phyloP scores from a whole-genome alignment of 2,113 vertebrate species.

The Tamias sibiricus region DNA sequence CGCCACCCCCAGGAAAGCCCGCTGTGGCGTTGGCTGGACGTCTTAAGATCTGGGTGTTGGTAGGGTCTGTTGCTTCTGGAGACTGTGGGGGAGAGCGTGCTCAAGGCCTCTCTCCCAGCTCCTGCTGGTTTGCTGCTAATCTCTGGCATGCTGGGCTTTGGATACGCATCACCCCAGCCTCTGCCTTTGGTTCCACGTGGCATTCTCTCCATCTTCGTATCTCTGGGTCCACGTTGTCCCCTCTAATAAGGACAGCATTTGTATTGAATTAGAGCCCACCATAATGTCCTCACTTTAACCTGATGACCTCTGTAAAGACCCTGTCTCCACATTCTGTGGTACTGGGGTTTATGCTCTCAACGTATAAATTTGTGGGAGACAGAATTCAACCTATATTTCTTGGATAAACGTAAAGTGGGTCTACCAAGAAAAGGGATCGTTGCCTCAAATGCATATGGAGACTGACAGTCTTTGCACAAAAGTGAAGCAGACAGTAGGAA shows the following conservation, averaged over 20 bases:
- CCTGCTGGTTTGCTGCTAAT: neutral
- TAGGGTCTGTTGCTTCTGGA: neutral
- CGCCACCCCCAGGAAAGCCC: neutral
- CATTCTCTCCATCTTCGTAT: neutral
- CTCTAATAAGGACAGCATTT: neutral
- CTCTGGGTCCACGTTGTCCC: neutral
- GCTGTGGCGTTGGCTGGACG: neutral
- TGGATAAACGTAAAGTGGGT: neutral
- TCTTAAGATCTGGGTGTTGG: neutral
- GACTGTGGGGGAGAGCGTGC: rapidly evolving
- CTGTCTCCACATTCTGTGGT: neutral
- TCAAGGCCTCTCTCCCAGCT: rapidly evolving
- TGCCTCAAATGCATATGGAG: neutral
- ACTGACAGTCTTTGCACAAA: neutral
- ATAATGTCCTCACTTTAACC: neutral
- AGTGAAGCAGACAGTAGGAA: neutral
- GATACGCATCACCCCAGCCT: neutral
- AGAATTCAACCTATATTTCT: neutral
- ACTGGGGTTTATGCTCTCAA: neutral
- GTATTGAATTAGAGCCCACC: neutral
- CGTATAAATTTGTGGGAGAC: neutral
- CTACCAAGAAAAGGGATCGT: neutral
- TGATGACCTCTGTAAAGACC: neutral
- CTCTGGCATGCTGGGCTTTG: neutral
- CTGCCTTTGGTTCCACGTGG: neutral